Base-by-base conservation (phyloP, 2,113 vertebrate species). In the Cheilinus undulatus region DNA sequence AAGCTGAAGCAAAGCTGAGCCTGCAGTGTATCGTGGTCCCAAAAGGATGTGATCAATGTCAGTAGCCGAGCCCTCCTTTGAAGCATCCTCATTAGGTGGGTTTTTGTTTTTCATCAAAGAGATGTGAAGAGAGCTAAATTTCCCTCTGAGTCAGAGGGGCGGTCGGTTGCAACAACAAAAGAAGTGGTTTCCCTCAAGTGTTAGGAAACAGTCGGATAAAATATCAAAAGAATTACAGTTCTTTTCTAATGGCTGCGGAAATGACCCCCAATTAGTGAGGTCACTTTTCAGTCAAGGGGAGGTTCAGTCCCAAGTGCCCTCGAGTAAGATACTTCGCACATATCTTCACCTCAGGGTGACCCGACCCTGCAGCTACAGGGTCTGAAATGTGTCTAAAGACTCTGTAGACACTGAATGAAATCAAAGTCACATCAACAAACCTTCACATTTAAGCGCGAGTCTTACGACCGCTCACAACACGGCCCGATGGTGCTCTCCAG, bases 401-500 rank as follows among this genome's bases (percentile, higher is more conserved):
- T 62, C 12, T 40, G 24, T 60, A 50, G 40, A 76, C 28, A 76
- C 42, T 10, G 56, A 42, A 52, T 58, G 45, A 15, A 61, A 63
- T 78, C 53, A 52, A 38, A 57, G 62, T 42, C 1, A 40, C 60
- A 17, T 48, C 54, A 68, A 69, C 30, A 56, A 86, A 84, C 79
- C 76, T 73, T 80, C 64, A 83, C 58, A 70, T 79, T 83, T 86
- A 59, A 59, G 79, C 73, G 64, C 26, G 73, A 87, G 84, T 90
- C 93, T 94, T 97, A 99, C 85, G 96, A 95, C 75, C 97, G 95
- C 91, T 99, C 97, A 51, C 97, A 96, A 40, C 97, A 98, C 59
- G 98, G 98, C 82, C 96, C 96, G 28, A 98, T 95, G 76, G 96
- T 97, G 95, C 98, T 99, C 93, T 99, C 98, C 80, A 99, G 92